phyloP scores from a whole-genome alignment of 2,888 invertebrate species.

The Aquatica leii region DNA sequence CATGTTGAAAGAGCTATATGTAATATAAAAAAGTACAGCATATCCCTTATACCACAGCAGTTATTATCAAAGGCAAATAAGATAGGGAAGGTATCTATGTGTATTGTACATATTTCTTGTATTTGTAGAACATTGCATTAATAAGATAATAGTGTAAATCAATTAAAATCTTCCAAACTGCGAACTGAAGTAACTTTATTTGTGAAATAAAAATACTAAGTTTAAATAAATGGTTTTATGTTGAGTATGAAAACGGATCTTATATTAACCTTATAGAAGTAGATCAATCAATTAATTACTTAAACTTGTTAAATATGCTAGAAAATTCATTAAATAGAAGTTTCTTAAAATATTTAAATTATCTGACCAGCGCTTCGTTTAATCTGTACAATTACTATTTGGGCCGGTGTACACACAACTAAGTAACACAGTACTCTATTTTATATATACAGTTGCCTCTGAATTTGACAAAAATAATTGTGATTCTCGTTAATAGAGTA shows the following conservation, averaged over 20 bases:
- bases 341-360: neutral
- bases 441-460: neutral
- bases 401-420: too few species aligned
- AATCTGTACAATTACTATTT: neutral
- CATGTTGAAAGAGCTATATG: slow-evolving; percentile 42
- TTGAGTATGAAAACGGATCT: too few species aligned
- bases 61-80: neutral
- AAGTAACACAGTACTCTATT: neutral
- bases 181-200: too few species aligned
- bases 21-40: slow-evolving; percentile 38
- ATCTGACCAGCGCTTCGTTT: neutral
- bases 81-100: neutral
- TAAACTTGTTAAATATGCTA: neutral
- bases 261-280: neutral
- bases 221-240: too few species aligned
- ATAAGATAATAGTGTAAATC: too few species aligned
- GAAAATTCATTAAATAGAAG: neutral
- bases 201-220: neutral
- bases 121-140: too few species aligned
- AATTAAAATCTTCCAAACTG: too few species aligned
- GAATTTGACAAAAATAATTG: neutral
- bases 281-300: neutral
- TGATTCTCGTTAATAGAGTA: neutral
- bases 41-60: neutral
- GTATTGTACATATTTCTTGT: too few species aligned